Base-by-base conservation (phyloP, 2,888 invertebrate species). In the Cryptosula pallasiana region DNA sequence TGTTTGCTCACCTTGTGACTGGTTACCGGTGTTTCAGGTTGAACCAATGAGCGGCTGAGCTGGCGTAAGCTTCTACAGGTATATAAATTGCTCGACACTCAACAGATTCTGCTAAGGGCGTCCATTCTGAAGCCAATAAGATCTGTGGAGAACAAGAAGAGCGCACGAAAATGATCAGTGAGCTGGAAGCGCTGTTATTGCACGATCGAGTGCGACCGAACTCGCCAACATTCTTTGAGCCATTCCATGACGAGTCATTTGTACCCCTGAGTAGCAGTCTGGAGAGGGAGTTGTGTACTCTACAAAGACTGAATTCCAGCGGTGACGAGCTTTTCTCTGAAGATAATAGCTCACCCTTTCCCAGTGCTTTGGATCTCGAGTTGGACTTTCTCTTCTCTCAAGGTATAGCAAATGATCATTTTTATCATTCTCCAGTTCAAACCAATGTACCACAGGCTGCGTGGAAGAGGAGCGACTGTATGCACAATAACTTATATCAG, bases 281-380 rank as follows among this genome's bases (percentile, higher is more conserved):
- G 69, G 81, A 81, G 73, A 77, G 81, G 5, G 81, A 81, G 72
- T 79, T 79, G 74, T 81, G 76, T 72, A 81, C 83, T 0, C 73
- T 82, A 45, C 81, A 80, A 72, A 76, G 82, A 35, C 78, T 83
- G 2, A 82, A 83, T 74, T 82, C 82, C 9, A 78, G 78, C 29
- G 81, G 81, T 0, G 82, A 81, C 71, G 82, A 83, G 71, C 9
- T 27, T 63, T 5, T 25, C 32, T 63, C 27, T 13, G 20, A 20
- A 13, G 63, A 63, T 25, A 13, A 5, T n/a, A 13, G 27, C 25
- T 16, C 9, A 25, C 29, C 32, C 13, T 63, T 29, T 63, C 63
- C 23, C 13, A 69, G 72, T 55, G 78, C 80, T 16, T 76, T 78
- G 3, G 63, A 63, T 9, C 9, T 63, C 13, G 63, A 63, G 45